Conservation (phyloP, 2,797 vertebrate species). For the Poecilia wingei region DNA sequence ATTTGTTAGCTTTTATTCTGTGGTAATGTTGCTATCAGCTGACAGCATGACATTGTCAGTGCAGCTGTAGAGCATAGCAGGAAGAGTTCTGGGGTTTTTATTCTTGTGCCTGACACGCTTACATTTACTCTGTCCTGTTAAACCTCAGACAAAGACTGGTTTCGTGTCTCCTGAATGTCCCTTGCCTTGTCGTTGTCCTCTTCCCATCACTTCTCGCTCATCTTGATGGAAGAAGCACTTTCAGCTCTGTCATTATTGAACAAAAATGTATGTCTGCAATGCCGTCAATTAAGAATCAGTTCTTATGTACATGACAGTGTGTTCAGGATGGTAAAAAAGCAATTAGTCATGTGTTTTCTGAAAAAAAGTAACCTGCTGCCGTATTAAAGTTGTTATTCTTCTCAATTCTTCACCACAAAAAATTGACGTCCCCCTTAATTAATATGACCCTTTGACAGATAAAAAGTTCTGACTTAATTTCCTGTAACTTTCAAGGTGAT, state of each 20-base stretch:
- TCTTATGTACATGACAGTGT: conserved; percentile 7
- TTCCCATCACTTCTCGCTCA: conserved; percentile 9
- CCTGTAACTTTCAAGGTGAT: neutral
- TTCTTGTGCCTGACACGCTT: conserved; percentile 31
- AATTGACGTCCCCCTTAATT: neutral
- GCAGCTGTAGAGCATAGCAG: conserved; percentile 5
- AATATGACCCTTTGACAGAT: neutral
- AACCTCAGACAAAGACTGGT: conserved; percentile 39
- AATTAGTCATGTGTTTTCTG: conserved; percentile 40
- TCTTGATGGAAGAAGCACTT: conserved; percentile 27
- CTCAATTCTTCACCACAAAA: neutral
- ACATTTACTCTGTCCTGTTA: conserved; percentile 24
- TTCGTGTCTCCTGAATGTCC: conserved; percentile 48
- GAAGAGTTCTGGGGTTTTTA: conserved; percentile 23
- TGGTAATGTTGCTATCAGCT: neutral
- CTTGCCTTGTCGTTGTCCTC: conserved; percentile 36
- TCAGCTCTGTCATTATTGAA: conserved; percentile 22
- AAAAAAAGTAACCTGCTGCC: conserved; percentile 19
- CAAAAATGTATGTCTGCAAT: conserved; percentile 15
- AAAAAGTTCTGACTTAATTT: neutral
- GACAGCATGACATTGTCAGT: conserved; percentile 23
- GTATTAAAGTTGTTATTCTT: conserved; percentile 34
- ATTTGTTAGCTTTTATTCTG: neutral
- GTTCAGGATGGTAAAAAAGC: conserved; percentile 31
- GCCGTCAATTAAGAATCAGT: conserved; percentile 18